Evolutionary conservation across 2,797 vertebrate species (phyloP).

Genomic region (Gallinago nigripennis): DNA sequence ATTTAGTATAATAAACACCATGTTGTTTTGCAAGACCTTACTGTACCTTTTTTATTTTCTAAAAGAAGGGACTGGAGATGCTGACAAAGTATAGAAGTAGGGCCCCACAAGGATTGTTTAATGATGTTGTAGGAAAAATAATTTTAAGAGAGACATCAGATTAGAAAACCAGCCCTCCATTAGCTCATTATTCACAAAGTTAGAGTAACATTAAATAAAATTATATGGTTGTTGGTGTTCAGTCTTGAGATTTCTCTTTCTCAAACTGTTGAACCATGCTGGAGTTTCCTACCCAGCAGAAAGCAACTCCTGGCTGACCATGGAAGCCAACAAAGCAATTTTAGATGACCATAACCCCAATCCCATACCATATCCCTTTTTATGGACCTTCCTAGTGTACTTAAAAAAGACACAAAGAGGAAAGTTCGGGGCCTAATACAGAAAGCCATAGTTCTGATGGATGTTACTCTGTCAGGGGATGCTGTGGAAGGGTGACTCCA

Average conservation of each 20-base stretch:
- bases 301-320: background rate
- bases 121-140: background rate
- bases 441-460: too few relatives aligned
- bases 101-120: background rate
- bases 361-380: rapidly evolving
- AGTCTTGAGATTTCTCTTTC: background rate
- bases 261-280: background rate
- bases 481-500: background rate
- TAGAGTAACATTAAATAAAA: background rate
- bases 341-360: background rate
- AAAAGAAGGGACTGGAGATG: background rate
- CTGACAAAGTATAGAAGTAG: background rate
- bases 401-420: background rate
- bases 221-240: rapidly evolving
- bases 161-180: background rate
- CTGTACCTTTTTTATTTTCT: background rate
- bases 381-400: background rate
- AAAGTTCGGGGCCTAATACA: too few relatives aligned
- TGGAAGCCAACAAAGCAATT: background rate
- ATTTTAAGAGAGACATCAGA: background rate
- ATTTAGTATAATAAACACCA: background rate
- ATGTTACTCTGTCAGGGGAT: rapidly evolving
- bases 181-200: background rate
- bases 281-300: background rate
- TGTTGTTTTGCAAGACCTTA: background rate